phyloP scores from a whole-genome alignment of 2,888 invertebrate genomes.

The Mesopsocus fuscifrons region DNA sequence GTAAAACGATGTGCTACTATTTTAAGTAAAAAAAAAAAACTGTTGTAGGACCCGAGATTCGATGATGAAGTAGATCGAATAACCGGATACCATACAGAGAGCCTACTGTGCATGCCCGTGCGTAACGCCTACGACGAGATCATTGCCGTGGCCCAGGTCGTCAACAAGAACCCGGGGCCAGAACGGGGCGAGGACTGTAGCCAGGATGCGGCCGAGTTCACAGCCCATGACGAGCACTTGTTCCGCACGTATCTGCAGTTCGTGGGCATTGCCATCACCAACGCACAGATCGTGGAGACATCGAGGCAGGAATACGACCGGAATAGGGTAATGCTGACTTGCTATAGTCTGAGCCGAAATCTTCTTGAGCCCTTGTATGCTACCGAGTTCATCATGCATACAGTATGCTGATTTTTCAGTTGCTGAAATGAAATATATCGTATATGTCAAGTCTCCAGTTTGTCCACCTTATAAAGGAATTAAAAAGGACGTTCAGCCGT shows the following conservation, averaged over 20 bases:
- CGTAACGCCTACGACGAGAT: conserved; percentile 24
- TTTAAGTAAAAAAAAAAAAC: no score
- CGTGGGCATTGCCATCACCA: conserved; percentile 31
- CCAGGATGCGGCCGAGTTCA: conserved; percentile 21
- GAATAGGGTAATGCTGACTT: conserved; percentile 30
- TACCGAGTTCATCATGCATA: background rate
- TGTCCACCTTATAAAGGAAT: no score
- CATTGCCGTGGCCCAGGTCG: conserved; percentile 25
- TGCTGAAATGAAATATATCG: no score
- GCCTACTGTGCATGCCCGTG: conserved; percentile 26
- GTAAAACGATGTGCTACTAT: no score
- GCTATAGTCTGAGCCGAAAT: no score
- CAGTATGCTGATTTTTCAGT: conserved; percentile 3
- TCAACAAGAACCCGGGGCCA: conserved; percentile 25
- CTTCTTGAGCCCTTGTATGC: background rate
- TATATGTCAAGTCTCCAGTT: no score
- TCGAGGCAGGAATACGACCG: conserved; percentile 31
- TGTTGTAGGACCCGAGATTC: conserved; percentile 28
- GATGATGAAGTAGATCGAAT: conserved; percentile 29
- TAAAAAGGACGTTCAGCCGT: no score
- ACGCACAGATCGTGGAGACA: conserved; percentile 31
- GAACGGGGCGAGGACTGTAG: no score
- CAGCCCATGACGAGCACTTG: conserved; percentile 26
- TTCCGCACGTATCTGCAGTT: conserved; percentile 31
- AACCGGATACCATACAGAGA: conserved; percentile 26